Conservation (phyloP, 2,888 invertebrate species). For the Matsumyia berberina region DNA sequence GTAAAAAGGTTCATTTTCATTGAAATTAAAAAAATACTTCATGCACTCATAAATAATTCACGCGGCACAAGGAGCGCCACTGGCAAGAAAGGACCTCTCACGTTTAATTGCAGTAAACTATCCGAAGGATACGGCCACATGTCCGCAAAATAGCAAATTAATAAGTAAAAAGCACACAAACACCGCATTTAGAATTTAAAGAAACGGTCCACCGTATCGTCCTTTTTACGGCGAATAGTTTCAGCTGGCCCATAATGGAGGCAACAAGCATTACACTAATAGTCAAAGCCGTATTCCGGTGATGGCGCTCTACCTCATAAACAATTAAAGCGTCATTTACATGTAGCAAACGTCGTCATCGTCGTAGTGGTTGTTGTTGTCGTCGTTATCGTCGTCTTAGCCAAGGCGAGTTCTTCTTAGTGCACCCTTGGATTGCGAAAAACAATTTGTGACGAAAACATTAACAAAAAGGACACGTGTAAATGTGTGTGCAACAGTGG, state of each 20-base stretch:
- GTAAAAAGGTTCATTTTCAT: constrained; percentile 74
- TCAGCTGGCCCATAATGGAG: constrained; percentile 63
- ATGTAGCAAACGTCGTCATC: constrained; percentile 68
- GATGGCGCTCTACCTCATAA: constrained; percentile 58
- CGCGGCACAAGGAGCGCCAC: constrained; percentile 1
- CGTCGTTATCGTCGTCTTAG: constrained; percentile 48
- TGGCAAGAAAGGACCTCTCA: constrained; percentile 68
- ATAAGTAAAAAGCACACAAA: constrained; percentile 68
- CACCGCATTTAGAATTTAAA: constrained; percentile 72
- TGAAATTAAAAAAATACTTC: constrained; percentile 68
- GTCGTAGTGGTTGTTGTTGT: too few relatives aligned
- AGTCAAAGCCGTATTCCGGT: constrained; percentile 51
- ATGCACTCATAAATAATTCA: constrained; percentile 73
- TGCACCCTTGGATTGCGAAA: constrained; percentile 23
- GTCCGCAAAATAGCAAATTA: constrained; percentile 74
- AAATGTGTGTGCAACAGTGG: constrained; percentile 64
- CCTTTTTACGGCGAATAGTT: constrained; percentile 61
- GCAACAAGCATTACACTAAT: constrained; percentile 68
- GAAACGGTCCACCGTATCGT: constrained; percentile 59
- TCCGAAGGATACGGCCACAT: constrained; percentile 60
- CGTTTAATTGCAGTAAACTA: constrained; percentile 76
- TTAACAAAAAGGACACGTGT: constrained; percentile 62
- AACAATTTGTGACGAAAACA: constrained; percentile 9
- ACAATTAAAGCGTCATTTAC: constrained; percentile 77
- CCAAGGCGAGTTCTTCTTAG: constrained; percentile 11